phyloP scores from a whole-genome alignment of 2,113 vertebrate genomes.

The Tachycineta bicolor region DNA sequence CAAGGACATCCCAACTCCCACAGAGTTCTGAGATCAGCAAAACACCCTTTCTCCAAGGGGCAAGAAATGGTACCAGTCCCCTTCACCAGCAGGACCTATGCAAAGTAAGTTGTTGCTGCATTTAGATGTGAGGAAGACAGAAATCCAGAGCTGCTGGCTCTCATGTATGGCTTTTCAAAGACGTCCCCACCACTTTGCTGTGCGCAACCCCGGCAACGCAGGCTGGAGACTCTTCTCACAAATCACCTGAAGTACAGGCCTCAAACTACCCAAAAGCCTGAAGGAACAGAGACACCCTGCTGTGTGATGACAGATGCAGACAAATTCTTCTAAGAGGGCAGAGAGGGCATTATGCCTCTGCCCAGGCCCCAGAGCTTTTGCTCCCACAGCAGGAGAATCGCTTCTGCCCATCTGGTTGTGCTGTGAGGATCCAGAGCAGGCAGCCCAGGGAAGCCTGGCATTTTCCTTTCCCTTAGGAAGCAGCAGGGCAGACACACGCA shows the following conservation, averaged over 20 bases:
- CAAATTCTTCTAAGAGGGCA: neutral
- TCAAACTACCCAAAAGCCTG: neutral
- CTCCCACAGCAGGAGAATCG: neutral
- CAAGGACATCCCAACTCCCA: neutral
- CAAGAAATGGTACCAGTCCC: neutral
- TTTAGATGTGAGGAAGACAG: neutral
- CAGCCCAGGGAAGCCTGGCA: neutral
- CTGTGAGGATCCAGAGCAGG: neutral
- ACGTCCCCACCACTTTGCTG: neutral
- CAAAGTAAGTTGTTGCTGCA: neutral
- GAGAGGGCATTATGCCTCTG: accelerated
- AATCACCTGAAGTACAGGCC: neutral
- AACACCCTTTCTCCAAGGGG: neutral
- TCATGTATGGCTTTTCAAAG: neutral
- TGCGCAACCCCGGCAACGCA: accelerated
- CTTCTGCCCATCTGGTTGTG: accelerated
- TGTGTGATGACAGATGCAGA: neutral
- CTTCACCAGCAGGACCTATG: neutral
- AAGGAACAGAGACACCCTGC: accelerated
- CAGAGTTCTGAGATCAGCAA: neutral
- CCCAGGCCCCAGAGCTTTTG: accelerated
- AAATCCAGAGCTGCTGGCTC: neutral
- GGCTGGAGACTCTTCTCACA: neutral
- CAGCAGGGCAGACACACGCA: neutral
- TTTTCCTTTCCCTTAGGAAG: neutral